phyloP scores from a whole-genome alignment of 2,888 invertebrate genomes.

The Unio delphinus region DNA sequence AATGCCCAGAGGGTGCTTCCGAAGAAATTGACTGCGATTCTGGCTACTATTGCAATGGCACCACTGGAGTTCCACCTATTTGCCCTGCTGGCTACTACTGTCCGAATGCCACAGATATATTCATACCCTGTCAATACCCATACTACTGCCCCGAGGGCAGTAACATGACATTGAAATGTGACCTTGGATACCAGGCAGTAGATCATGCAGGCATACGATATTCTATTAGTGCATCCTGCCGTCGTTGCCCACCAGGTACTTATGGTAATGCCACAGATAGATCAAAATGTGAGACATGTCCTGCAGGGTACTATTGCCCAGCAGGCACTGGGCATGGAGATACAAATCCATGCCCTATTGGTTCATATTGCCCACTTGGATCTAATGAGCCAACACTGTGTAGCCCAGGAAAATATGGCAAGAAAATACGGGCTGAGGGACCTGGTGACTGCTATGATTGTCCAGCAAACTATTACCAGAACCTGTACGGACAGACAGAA shows the following conservation, averaged over 20 bases:
- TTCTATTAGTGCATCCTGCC: constrained; percentile 49
- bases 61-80: constrained; percentile 57
- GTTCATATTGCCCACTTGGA: constrained; percentile 60
- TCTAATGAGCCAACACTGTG: constrained; percentile 52
- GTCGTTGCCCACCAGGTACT: constrained; percentile 61
- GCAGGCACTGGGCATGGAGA: constrained; percentile 58
- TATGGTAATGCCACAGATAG: constrained; percentile 64
- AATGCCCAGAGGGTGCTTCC: constrained; percentile 62
- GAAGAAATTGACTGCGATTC: constrained; percentile 57
- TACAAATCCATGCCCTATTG: constrained; percentile 52
- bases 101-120: constrained; percentile 57
- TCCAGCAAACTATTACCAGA: constrained; percentile 54
- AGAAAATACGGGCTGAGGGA: constrained; percentile 29
- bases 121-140: constrained; percentile 58
- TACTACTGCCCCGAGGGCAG: constrained; percentile 65
- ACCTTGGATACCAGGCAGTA: constrained; percentile 59
- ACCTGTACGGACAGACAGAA: constrained; percentile 44
- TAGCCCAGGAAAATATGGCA: constrained; percentile 58
- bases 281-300: constrained; percentile 57
- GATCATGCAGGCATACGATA: constrained; percentile 56
- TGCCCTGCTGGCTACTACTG: constrained; percentile 68
- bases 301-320: constrained; percentile 68
- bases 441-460: constrained; percentile 56
- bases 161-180: constrained; percentile 59
- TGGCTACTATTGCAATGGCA: constrained; percentile 61